Conservation (phyloP, 2,797 vertebrate genomes). For the Catostomus latipinnis region DNA sequence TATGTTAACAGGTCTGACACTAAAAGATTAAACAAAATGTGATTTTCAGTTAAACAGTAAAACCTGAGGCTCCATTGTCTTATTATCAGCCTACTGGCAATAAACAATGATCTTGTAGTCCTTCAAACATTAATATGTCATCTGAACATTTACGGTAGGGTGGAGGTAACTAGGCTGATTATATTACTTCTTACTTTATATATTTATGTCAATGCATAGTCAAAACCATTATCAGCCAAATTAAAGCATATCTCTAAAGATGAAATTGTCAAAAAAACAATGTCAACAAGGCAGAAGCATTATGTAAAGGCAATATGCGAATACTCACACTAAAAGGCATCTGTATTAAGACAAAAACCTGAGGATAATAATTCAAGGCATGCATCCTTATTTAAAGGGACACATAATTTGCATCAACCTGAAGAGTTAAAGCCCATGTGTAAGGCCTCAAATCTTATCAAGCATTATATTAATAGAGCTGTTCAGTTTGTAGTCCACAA, state of each 20-base stretch:
- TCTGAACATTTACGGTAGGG: background rate
- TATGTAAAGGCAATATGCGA: background rate
- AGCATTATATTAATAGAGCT: too few relatives aligned
- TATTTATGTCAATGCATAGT: too few relatives aligned
- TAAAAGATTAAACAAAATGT: background rate
- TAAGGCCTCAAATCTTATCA: constrained; percentile 2
- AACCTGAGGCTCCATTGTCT: background rate
- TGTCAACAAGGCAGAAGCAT: background rate
- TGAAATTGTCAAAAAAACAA: too few relatives aligned
- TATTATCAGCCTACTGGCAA: background rate
- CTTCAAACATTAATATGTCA: background rate
- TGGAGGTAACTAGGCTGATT: background rate
- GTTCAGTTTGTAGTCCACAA: too few relatives aligned
- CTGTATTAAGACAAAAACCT: background rate
- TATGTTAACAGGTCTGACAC: background rate
- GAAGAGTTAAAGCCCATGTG: background rate
- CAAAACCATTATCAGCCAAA: too few relatives aligned
- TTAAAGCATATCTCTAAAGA: too few relatives aligned
- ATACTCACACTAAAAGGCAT: background rate
- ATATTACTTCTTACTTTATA: background rate
- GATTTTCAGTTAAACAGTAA: background rate
- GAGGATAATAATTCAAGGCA: constrained; percentile 8
- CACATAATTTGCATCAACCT: background rate
- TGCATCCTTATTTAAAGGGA: constrained; percentile 10
- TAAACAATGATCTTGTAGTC: background rate